A percentile compares a stretch with the other conserved stretches of the same genome.
phyloP scores from a whole-genome alignment of 2,888 invertebrate species.

The Ophioninae sp. region DNA sequence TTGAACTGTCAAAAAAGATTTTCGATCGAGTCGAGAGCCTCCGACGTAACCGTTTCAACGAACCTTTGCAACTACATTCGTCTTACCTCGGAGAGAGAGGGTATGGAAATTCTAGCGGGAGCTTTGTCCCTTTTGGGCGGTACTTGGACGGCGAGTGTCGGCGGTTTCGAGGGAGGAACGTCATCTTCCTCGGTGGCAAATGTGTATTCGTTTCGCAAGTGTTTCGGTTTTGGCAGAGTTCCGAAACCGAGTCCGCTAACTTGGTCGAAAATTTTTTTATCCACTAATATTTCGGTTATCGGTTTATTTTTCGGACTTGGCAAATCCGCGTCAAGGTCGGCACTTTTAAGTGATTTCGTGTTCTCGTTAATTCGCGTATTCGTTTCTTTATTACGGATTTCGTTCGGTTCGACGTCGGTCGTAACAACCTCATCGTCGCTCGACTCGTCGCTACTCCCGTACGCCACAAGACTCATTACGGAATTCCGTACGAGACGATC shows the following conservation, averaged over 20 bases:
- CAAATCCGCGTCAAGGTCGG: slow-evolving; percentile 27
- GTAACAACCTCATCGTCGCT: slow-evolving; percentile 73
- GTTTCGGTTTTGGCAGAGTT: slow-evolving; percentile 82
- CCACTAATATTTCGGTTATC: neutral
- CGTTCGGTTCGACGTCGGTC: slow-evolving; percentile 20
- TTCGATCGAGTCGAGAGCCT: neutral
- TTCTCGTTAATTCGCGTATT: slow-evolving; percentile 7
- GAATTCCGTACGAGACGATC: neutral
- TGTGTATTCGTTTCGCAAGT: slow-evolving; percentile 32
- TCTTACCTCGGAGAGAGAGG: slow-evolving; percentile 85
- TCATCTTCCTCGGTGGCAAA: slow-evolving; percentile 82
- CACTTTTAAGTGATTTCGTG: slow-evolving; percentile 18
- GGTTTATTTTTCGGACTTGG: slow-evolving; percentile 38
- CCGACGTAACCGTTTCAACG: neutral
- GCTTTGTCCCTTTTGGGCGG: slow-evolving; percentile 77
- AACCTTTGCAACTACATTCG: neutral
- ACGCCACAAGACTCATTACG: slow-evolving; percentile 78
- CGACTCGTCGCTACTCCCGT: slow-evolving; percentile 77
- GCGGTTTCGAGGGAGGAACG: slow-evolving; percentile 77
- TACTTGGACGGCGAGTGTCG: slow-evolving; percentile 71
- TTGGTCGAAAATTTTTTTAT: neutral
- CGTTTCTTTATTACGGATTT: neutral
- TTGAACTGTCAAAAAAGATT: slow-evolving; percentile 82
- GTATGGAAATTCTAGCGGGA: slow-evolving; percentile 86
- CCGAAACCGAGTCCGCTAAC: slow-evolving; percentile 68